These are phyloP conservation scores for Hyperoplus lanceolatus DNA, from an alignment of 2,797 vertebrate genomes.

Conservation along the genomic window DNA sequence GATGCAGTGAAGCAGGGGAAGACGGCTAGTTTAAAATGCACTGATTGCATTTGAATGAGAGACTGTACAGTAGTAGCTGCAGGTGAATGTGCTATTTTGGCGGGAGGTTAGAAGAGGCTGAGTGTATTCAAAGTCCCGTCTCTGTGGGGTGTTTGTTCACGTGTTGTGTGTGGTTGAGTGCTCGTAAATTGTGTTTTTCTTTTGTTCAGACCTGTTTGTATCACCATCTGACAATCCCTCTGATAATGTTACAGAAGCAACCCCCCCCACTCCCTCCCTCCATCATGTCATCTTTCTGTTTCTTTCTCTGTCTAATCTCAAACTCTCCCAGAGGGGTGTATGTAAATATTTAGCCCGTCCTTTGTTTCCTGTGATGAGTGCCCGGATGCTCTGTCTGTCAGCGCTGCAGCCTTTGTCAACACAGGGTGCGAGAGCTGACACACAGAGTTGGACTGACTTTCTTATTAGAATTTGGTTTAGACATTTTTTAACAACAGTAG, in stretches of 20 bases:
- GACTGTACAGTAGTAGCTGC: slow-evolving; percentile 53
- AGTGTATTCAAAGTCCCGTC: slow-evolving; percentile 59
- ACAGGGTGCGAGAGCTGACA: background rate
- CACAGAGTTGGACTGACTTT: slow-evolving; percentile 21
- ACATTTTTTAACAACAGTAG: background rate
- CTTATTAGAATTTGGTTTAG: background rate
- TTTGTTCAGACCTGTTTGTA: slow-evolving; percentile 72
- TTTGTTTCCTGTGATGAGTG: slow-evolving; percentile 62
- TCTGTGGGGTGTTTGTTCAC: slow-evolving; percentile 61
- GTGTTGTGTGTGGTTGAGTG: slow-evolving; percentile 36
- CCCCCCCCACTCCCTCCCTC: background rate
- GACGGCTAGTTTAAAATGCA: slow-evolving; percentile 45
- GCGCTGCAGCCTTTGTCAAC: slow-evolving; percentile 28
- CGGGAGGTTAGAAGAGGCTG: slow-evolving; percentile 65
- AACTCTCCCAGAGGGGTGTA: slow-evolving; percentile 59
- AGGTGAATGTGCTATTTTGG: slow-evolving; percentile 55
- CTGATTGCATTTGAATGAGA: slow-evolving; percentile 56
- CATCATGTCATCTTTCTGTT: slow-evolving; percentile 37
- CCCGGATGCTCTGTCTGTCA: slow-evolving; percentile 46
- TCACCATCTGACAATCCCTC: slow-evolving; percentile 74
- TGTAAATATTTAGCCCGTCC: slow-evolving; percentile 72
- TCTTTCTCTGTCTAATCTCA: slow-evolving; percentile 67
- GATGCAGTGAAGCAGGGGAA: slow-evolving; percentile 36
- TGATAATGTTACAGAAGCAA: slow-evolving; percentile 71
- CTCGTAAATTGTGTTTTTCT: slow-evolving; percentile 53